These are phyloP conservation scores for Tyrannus savana DNA, from an alignment of 2,113 vertebrate species.

Conservation along the genomic window DNA sequence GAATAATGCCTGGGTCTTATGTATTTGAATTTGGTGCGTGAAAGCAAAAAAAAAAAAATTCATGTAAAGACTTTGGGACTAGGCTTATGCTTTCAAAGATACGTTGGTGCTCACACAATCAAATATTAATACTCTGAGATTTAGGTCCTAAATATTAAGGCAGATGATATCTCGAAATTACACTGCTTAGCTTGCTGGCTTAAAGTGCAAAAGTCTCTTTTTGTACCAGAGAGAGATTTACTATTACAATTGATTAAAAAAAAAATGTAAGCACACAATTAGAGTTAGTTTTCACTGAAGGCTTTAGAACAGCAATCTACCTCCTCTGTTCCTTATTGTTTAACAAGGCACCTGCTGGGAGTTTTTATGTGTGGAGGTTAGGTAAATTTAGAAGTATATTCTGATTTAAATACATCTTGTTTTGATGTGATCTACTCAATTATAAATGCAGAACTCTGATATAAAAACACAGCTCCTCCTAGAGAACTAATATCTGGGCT, in stretches of 20 bases:
- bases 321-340: conserved; percentile 44
- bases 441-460: conserved; percentile 14
- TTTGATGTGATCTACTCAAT: conserved; percentile 14
- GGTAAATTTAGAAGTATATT: conserved; percentile 41
- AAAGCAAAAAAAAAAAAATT: background rate
- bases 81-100: background rate
- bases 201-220: background rate
- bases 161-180: background rate
- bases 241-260: background rate
- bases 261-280: background rate
- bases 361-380: conserved; percentile 8
- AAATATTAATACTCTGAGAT: conserved; percentile 2
- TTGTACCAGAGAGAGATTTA: background rate
- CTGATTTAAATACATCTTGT: conserved; percentile 44
- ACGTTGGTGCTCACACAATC: background rate
- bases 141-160: background rate
- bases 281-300: background rate
- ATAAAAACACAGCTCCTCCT: conserved; percentile 29
- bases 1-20: background rate
- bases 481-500: conserved; percentile 26
- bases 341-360: conserved; percentile 61
- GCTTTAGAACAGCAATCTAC: conserved; percentile 27
- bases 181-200: background rate
- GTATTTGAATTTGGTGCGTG: background rate
- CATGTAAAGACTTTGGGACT: background rate